Percentiles rank a stretch among this genome's conserved stretches.
Evolutionary conservation across 1,140 invertebrate species (phyloP).

Genomic region (Cylas formicarius): DNA sequence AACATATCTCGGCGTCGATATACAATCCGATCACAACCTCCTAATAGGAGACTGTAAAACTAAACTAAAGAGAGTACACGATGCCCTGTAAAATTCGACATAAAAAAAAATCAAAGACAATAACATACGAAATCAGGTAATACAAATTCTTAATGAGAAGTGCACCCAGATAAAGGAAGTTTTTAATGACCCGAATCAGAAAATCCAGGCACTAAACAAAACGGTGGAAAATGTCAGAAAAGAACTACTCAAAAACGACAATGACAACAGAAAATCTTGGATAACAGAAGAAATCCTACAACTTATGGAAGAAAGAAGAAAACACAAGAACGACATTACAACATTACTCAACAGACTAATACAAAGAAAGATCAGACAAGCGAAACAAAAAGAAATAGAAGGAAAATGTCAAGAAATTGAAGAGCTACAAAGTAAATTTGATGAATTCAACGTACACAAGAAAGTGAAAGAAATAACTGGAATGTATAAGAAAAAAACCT

Average conservation of each 20-base stretch:
- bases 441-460: conserved; percentile 2
- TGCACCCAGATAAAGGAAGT: too few relatives aligned
- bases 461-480: conserved; percentile 6
- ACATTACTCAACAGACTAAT: neutral
- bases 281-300: conserved; percentile 5
- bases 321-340: conserved; percentile 1
- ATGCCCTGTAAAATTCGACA: too few relatives aligned
- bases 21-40: too few relatives aligned
- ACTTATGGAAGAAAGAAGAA: conserved; percentile 5
- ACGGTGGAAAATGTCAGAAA: too few relatives aligned
- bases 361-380: conserved; percentile 3
- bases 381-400: conserved; percentile 1
- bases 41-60: too few relatives aligned
- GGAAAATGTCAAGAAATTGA: conserved; percentile 4
- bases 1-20: too few relatives aligned
- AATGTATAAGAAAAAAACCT: neutral
- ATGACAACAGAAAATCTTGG: conserved; percentile 2
- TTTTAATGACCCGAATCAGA: too few relatives aligned
- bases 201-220: too few relatives aligned
- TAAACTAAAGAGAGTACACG: too few relatives aligned
- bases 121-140: too few relatives aligned
- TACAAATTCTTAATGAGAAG: too few relatives aligned
- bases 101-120: too few relatives aligned
- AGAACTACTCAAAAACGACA: neutral
- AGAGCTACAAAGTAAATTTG: conserved; percentile 1